Evolutionary conservation across 2,797 vertebrate genomes (phyloP).

Genomic region (Enoplosus armatus): DNA sequence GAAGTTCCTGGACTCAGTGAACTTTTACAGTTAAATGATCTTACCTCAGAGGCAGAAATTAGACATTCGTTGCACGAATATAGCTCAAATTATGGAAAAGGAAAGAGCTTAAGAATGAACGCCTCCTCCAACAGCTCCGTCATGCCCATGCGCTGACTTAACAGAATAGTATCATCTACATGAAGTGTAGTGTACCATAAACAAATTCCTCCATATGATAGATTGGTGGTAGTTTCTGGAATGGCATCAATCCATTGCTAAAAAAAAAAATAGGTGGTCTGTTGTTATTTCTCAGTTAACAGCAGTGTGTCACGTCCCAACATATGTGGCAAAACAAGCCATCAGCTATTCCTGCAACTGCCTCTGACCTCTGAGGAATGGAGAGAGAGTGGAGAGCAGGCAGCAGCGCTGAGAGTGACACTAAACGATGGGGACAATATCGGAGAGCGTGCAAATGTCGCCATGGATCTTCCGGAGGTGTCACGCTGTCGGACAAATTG

Average conservation of each 20-base stretch:
- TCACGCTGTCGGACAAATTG: conserved; percentile 63
- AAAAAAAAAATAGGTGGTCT: conserved; percentile 13
- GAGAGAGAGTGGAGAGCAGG: conserved; percentile 47
- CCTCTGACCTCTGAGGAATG: conserved; percentile 51
- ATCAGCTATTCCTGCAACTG: conserved; percentile 33
- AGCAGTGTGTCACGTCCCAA: conserved; percentile 14
- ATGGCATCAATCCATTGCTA: not conserved
- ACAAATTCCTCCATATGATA: not conserved
- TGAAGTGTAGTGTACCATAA: not conserved
- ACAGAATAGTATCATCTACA: not conserved
- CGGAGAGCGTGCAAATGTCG: conserved; percentile 70
- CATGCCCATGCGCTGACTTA: no score
- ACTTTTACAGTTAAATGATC: no score
- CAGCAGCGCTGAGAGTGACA: conserved; percentile 47
- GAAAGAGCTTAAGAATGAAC: not conserved
- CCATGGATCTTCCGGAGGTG: conserved; percentile 76
- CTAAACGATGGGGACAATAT: conserved; percentile 63
- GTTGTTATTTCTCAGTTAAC: conserved; percentile 25
- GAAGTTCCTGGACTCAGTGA: not conserved
- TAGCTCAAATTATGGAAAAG: not conserved
- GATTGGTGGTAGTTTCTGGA: not conserved
- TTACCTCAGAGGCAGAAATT: not conserved
- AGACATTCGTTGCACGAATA: not conserved
- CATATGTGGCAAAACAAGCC: conserved; percentile 34
- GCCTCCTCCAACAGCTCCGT: not conserved